phyloP scores from a whole-genome alignment of 2,888 invertebrate genomes.

The Agonopterix alstromeriana region DNA sequence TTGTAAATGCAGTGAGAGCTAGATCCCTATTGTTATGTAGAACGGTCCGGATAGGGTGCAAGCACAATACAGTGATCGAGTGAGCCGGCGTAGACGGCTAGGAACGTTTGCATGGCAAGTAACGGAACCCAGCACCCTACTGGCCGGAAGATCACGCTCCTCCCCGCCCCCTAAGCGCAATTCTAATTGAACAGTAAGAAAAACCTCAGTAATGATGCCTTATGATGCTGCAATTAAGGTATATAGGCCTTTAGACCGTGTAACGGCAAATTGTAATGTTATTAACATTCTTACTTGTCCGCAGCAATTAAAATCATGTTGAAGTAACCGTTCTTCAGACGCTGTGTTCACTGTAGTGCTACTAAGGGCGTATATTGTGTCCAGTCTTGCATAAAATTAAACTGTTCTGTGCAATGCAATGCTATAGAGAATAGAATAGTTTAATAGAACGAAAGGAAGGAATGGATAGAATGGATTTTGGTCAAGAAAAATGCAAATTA shows the following conservation, averaged over 20 bases:
- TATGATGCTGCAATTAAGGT: not conserved
- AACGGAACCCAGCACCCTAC: not conserved
- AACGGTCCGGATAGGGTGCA: no score
- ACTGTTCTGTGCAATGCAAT: not conserved
- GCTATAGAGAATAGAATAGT: no score
- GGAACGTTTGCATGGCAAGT: no score
- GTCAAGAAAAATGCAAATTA: no score
- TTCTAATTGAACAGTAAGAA: constrained; percentile 32
- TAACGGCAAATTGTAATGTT: constrained; percentile 20
- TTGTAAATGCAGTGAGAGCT: no score
- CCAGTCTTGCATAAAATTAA: constrained; percentile 7
- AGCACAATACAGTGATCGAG: no score
- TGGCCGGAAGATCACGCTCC: not conserved
- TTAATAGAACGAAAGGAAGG: no score
- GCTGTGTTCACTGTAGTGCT: not conserved
- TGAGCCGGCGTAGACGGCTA: no score
- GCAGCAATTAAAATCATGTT: constrained; percentile 7
- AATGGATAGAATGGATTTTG: no score
- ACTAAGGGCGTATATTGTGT: constrained; percentile 1
- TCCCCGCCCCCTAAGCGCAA: constrained; percentile 31
- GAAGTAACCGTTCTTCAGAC: not conserved
- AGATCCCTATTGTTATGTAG: no score
- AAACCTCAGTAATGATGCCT: constrained; percentile 24
- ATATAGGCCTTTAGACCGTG: constrained; percentile 8
- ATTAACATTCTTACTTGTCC: constrained; percentile 23